These are phyloP conservation scores for Pangasius djambal DNA, from an alignment of 2,797 vertebrate species.

Conservation along the genomic window DNA sequence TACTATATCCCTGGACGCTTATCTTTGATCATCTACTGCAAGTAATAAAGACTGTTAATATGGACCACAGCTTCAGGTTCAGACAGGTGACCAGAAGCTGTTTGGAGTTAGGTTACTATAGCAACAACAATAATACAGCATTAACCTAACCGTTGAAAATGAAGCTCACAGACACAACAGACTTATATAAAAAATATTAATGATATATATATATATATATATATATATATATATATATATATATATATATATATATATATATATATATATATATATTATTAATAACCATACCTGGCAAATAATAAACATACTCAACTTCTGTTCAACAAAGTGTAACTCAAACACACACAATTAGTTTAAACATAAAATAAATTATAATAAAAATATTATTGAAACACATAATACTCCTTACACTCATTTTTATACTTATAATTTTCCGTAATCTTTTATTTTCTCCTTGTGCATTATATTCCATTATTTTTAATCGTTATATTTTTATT, in stretches of 20 bases:
- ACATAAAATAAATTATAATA: not conserved
- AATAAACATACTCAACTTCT: not conserved
- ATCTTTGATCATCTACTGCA: too few species aligned
- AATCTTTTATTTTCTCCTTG: not conserved
- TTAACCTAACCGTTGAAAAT: not conserved
- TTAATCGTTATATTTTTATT: not conserved
- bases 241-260: too few species aligned
- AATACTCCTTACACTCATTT: not conserved
- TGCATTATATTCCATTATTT: not conserved
- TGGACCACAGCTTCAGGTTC: not conserved
- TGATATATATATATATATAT: too few species aligned
- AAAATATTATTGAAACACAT: not conserved
- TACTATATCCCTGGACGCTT: not conserved
- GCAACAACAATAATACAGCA: not conserved
- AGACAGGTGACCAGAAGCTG: not conserved
- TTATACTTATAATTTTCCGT: not conserved
- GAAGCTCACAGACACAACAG: not conserved
- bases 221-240: too few species aligned
- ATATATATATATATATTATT: not conserved
- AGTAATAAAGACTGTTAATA: not conserved
- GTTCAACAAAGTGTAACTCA: not conserved
- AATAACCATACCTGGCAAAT: not conserved
- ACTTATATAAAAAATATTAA: not conserved
- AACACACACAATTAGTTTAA: not conserved
- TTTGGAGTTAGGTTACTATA: not conserved